A percentile compares a stretch with the other conserved stretches of the same genome.
Conservation (phyloP, 2,797 vertebrate genomes). For the Acanthiza pusilla region DNA sequence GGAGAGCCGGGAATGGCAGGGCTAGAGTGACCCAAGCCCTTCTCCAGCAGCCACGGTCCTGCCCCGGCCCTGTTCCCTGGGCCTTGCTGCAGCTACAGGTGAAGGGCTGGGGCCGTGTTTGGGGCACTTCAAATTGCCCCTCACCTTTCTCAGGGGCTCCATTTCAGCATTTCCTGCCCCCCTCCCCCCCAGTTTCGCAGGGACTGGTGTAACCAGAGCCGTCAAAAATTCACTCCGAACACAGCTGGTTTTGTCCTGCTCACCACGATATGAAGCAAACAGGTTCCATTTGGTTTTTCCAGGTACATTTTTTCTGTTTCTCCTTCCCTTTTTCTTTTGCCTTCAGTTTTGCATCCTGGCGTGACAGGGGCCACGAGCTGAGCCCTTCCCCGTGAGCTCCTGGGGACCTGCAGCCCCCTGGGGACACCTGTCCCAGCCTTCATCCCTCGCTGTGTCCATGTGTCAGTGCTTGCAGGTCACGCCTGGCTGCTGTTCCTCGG, state of each 20-base stretch:
- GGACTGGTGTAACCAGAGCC: neutral
- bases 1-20: neutral
- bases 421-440: neutral
- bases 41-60: neutral
- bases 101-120: neutral
- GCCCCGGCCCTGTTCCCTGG: neutral
- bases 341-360: neutral
- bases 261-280: neutral
- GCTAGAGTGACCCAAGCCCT: neutral
- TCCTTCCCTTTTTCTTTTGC: neutral
- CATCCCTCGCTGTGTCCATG: neutral
- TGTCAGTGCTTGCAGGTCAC: neutral
- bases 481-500: neutral
- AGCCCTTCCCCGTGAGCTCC: neutral
- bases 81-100: neutral
- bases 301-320: fast-evolving
- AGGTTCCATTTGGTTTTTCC: neutral
- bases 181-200: neutral
- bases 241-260: neutral
- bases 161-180: neutral
- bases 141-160: neutral
- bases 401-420: neutral
- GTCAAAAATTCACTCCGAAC: neutral
- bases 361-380: neutral
- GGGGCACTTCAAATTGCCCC: neutral